Conservation (phyloP, 2,797 vertebrate genomes). For the Rhinatrema bivittatum region DNA sequence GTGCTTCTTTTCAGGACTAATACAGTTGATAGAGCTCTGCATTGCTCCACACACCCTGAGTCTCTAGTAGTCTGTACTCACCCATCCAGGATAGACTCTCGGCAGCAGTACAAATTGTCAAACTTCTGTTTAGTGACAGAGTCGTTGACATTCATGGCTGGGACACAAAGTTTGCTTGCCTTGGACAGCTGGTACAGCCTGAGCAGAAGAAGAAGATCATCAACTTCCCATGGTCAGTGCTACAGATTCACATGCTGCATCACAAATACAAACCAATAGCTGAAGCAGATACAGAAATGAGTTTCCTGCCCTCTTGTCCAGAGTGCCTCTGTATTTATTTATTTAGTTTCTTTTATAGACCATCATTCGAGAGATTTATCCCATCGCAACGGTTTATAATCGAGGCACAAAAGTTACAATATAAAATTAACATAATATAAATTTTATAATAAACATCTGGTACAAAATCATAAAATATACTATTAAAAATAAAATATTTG, state of each 20-base stretch:
- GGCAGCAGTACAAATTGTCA: conserved; percentile 96
- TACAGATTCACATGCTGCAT: background rate
- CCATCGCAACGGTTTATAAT: too few species aligned
- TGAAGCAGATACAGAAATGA: background rate
- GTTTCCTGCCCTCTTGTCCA: background rate
- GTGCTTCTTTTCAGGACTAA: too few species aligned
- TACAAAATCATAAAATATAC: too few species aligned
- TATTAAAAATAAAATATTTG: too few species aligned
- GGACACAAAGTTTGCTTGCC: conserved; percentile 92
- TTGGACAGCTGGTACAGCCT: conserved; percentile 97
- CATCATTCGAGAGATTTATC: too few species aligned
- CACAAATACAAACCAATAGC: background rate
- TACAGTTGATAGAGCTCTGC: too few species aligned
- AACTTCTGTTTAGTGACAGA: conserved; percentile 98
- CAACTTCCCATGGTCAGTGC: background rate
- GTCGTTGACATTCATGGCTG: conserved; percentile 97
- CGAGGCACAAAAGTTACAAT: too few species aligned
- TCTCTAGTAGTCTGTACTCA: too few species aligned
- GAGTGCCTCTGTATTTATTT: background rate
- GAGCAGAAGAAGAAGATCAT: conserved; percentile 16
- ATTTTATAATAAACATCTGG: too few species aligned
- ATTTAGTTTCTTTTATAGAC: too few species aligned
- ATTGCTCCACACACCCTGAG: too few species aligned
- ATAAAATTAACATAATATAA: too few species aligned
- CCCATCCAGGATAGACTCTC: conserved; percentile 96